These are phyloP conservation scores for Phymorhynchus buccinoides DNA, from an alignment of 1,140 invertebrate species.

Conservation along the genomic window DNA sequence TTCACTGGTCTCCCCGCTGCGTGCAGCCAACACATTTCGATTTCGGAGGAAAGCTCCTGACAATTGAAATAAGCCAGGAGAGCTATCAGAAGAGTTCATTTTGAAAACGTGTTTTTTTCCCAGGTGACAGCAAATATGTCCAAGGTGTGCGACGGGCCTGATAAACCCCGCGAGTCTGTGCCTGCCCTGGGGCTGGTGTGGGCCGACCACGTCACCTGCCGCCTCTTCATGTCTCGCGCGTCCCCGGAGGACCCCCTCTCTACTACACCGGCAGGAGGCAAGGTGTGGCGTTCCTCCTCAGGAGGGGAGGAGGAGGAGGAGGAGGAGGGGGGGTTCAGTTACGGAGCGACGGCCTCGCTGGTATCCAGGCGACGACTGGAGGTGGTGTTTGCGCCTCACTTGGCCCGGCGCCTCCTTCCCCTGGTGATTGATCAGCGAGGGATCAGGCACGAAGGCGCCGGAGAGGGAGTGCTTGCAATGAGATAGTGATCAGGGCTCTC, in stretches of 20 bases:
- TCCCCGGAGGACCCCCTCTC: conserved; percentile 33
- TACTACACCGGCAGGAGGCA: conserved; percentile 25
- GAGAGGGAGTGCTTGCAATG: too few relatives aligned
- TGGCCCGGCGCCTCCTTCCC: conserved; percentile 61
- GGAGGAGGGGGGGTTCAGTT: not conserved
- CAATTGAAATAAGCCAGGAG: too few relatives aligned
- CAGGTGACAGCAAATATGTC: conserved; percentile 46
- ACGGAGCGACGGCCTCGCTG: conserved; percentile 35
- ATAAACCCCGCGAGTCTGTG: conserved; percentile 42
- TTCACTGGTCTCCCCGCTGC: too few relatives aligned
- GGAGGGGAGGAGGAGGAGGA: too few relatives aligned
- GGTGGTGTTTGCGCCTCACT: conserved; percentile 73
- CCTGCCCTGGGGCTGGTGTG: conserved; percentile 78
- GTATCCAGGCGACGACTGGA: conserved; percentile 64
- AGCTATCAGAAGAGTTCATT: too few relatives aligned
- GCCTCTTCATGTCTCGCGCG: conserved; percentile 77
- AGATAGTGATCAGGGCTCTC: not conserved
- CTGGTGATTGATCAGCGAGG: conserved; percentile 60
- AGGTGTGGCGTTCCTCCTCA: conserved; percentile 35
- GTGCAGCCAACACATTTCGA: too few relatives aligned
- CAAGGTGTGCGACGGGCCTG: not conserved
- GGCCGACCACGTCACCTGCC: conserved; percentile 80
- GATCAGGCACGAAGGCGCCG: not conserved
- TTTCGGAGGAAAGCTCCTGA: too few relatives aligned
- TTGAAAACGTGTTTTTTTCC: too few relatives aligned